Percentiles rank a stretch among this genome's conserved stretches.
phyloP scores from a whole-genome alignment of 2,888 invertebrate species.

The Cryptosula pallasiana region DNA sequence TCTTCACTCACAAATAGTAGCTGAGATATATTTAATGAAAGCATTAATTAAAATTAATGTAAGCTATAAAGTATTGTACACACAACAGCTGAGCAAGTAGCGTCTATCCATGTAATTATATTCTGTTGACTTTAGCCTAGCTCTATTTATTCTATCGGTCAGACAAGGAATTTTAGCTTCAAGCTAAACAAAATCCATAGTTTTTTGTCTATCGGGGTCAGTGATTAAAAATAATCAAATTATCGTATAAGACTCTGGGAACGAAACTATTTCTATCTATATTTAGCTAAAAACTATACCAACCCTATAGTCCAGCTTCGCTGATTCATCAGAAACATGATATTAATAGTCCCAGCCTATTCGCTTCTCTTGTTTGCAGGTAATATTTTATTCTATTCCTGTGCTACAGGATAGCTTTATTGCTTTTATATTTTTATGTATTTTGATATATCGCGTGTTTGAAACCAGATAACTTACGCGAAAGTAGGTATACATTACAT shows the following conservation, averaged over 20 bases:
- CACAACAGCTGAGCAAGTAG: not conserved
- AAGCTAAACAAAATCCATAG: not conserved
- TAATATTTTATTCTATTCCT: not conserved
- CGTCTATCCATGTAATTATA: not conserved
- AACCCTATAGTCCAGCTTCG: no score
- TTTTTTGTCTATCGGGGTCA: not conserved
- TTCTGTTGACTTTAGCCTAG: not conserved
- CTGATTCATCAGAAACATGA: no score
- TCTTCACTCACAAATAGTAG: no score
- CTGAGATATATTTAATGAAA: no score
- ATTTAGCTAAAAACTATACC: no score
- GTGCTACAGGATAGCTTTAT: not conserved
- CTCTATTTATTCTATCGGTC: not conserved
- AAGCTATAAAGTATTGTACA: no score
- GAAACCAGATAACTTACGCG: not conserved
- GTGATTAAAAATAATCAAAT: not conserved
- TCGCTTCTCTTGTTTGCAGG: not conserved
- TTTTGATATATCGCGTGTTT: not conserved
- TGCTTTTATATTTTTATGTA: not conserved
- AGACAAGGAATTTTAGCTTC: not conserved
- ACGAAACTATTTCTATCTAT: no score
- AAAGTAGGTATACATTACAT: not conserved
- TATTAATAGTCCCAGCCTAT: no score
- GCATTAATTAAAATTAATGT: no score
- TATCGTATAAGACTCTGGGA: no score